Base-by-base conservation (phyloP, 2,888 invertebrate genomes). In the Apoderus coryli region DNA sequence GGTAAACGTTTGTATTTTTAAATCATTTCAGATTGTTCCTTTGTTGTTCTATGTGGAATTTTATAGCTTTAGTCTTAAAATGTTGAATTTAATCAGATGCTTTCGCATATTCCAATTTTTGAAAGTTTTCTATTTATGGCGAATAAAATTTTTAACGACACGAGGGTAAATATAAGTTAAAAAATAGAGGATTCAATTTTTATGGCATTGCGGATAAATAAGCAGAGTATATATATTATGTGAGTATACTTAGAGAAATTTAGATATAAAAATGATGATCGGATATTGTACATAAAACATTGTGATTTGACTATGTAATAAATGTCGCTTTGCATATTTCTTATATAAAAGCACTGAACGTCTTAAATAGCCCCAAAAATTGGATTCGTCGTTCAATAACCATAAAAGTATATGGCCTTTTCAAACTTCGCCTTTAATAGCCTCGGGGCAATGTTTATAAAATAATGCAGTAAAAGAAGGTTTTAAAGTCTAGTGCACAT, bases 311-410 rank as follows among this genome's bases (percentile, higher is more conserved):
- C 40, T 40, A 47, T 28, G 46, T 44, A 49, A 49, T 56, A 56
- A 57, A 56, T 45, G 54, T 52, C 55, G 48, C 47, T 49, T 43
- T 53, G 50, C 54, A 55, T 56, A 56, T 56, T 56, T 47, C 48
- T 38, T 45, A 41, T 44, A 42, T 42, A 44, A 44, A 46, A 39
- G 43, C 16, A 25, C 40, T 38, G 48, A 53, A 53, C 52, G 49
- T 53, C 54, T 56, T 56, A 55, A 57, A 57, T 56, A 55, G 56
- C 54, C 53, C 54, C 56, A 57, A 57, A 56, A 57, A 57, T 57
- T 56, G 57, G 57, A 57, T 57, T 56, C 49, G 54, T 52, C 52
- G 54, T 56, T 57, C 57, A 56, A 57, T 57, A 57, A 56, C 57
- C 56, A 57, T 57, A 57, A 57, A 57, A 57, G 53, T 56, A 57